Percentiles rank a stretch among this genome's conserved stretches.
phyloP scores from a whole-genome alignment of 2,113 vertebrate genomes.

The Phalacrocorax brasilianus region DNA sequence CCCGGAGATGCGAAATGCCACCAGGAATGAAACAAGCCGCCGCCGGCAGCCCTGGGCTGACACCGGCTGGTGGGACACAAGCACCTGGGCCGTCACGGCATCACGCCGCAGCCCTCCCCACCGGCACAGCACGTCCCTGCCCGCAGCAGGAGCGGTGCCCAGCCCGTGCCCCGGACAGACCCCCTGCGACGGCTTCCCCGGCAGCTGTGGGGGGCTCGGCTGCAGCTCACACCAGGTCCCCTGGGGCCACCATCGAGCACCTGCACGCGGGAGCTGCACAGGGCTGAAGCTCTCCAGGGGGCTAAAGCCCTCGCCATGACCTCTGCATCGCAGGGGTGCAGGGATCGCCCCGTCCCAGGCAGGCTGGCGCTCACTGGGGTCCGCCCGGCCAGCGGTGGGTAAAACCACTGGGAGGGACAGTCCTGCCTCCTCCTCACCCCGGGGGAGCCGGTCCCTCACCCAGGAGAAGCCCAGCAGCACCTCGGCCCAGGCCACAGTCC shows the following conservation, averaged over 20 bases:
- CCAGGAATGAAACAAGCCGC: not conserved
- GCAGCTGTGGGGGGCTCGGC: not conserved
- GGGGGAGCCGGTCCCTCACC: fast-evolving
- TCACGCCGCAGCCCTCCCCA: not conserved
- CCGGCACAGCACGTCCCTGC: not conserved
- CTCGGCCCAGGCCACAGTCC: fast-evolving
- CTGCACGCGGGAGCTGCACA: fast-evolving
- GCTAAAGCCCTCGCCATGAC: fast-evolving
- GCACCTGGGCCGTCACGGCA: fast-evolving
- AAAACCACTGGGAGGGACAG: fast-evolving
- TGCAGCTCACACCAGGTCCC: not conserved
- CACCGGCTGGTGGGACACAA: fast-evolving
- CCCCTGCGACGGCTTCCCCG: not conserved
- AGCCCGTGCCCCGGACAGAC: fast-evolving
- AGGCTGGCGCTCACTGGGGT: not conserved
- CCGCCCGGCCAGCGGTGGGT: fast-evolving
- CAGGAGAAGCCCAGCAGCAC: not conserved
- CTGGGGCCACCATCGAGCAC: not conserved
- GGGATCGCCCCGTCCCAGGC: fast-evolving
- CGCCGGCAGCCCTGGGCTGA: fast-evolving
- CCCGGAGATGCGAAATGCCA: not conserved
- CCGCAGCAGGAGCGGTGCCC: fast-evolving
- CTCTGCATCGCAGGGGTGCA: fast-evolving
- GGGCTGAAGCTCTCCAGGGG: not conserved
- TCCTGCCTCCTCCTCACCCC: not conserved